A percentile compares a stretch with the other conserved stretches of the same genome.
These are phyloP conservation scores for Centrocercus urophasianus DNA, from an alignment of 2,113 vertebrate genomes.

Conservation along the genomic window DNA sequence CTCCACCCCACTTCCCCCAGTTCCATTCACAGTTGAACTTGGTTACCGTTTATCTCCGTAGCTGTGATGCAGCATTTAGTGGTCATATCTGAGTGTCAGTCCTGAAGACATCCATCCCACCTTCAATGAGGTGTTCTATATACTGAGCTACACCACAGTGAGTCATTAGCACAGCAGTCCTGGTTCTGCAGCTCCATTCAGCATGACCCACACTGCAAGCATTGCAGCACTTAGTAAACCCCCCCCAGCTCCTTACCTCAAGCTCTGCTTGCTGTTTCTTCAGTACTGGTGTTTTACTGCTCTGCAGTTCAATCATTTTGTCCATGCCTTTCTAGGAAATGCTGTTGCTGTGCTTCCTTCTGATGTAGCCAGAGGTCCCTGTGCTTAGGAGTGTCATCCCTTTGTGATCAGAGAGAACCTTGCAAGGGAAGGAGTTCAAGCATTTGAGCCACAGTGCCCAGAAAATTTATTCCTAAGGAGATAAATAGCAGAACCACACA, in stretches of 20 bases:
- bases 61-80: not conserved
- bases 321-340: not conserved
- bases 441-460: not conserved
- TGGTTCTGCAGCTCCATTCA: not conserved
- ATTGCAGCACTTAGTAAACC: not conserved
- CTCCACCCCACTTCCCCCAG: rapidly evolving
- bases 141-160: not conserved
- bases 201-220: not conserved
- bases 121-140: not conserved
- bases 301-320: not conserved
- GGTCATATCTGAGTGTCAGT: not conserved
- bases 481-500: not conserved
- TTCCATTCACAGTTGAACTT: not conserved
- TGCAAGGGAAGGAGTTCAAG: not conserved
- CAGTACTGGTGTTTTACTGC: not conserved
- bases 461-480: not conserved
- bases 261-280: not conserved
- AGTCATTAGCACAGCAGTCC: not conserved
- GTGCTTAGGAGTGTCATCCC: not conserved
- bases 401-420: constrained; percentile 2
- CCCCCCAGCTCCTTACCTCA: not conserved
- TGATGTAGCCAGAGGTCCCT: not conserved
- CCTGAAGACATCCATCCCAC: not conserved
- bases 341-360: not conserved
- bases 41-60: not conserved